Evolutionary conservation across 2,797 vertebrate species (phyloP).

Genomic region (Podarcis lilfordi): DNA sequence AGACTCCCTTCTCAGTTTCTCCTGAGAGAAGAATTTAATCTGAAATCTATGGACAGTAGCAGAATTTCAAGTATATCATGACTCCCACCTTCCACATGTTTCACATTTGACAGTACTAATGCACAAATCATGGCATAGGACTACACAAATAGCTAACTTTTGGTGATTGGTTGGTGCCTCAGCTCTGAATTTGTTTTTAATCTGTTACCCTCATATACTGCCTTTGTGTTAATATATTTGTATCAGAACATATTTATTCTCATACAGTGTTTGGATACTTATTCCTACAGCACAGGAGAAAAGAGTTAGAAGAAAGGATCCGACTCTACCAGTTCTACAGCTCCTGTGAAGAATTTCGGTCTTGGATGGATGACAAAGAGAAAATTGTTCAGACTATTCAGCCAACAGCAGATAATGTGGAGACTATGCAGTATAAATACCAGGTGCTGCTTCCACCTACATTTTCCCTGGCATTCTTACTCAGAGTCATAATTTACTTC

Average conservation of each 20-base stretch:
- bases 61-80: too few species aligned
- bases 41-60: neutral
- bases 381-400: constrained; percentile 82
- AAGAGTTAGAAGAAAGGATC: constrained; percentile 82
- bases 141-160: neutral
- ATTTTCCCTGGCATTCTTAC: neutral
- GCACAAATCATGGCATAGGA: neutral
- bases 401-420: constrained; percentile 78
- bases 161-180: neutral
- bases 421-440: constrained; percentile 83
- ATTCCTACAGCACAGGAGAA: constrained; percentile 78
- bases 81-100: neutral
- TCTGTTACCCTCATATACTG: neutral
- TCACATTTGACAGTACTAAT: neutral
- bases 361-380: constrained; percentile 90
- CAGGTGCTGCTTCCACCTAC: constrained; percentile 76
- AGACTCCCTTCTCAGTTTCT: neutral
- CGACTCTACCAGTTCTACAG: constrained; percentile 84
- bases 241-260: neutral
- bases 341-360: constrained; percentile 87
- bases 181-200: neutral
- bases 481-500: neutral
- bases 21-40: neutral
- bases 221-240: neutral
- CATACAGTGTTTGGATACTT: neutral